Conservation (phyloP, 30 jellyfish, hydroid and myxozoan genomes). For the Rhopilema esculentum region DNA sequence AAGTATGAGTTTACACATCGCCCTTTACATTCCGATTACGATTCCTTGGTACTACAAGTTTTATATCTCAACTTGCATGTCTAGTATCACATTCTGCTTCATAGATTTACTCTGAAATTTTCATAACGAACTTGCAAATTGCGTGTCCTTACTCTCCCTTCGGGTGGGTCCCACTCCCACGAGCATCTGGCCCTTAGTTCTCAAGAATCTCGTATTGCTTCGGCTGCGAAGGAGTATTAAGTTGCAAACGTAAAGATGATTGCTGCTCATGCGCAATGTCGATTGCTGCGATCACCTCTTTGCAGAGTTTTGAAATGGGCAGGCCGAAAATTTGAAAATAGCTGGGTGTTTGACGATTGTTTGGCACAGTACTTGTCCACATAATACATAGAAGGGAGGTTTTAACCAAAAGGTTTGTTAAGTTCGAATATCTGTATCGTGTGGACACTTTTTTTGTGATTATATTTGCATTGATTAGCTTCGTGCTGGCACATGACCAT, state of each 20-base stretch:
- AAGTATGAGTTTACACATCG: too few relatives aligned
- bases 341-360: neutral
- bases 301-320: slow-evolving; percentile 37
- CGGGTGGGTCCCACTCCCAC: too few relatives aligned
- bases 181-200: too few relatives aligned
- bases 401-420: neutral
- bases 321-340: slow-evolving; percentile 26
- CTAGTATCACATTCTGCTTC: too few relatives aligned
- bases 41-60: too few relatives aligned
- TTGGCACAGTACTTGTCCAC: slow-evolving; percentile 1
- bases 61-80: too few relatives aligned
- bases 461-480: neutral
- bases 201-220: too few relatives aligned
- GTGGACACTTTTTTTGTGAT: neutral
- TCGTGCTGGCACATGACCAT: neutral
- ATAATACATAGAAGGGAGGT: neutral
- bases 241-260: neutral
- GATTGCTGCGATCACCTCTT: slow-evolving; percentile 15
- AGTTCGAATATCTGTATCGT: neutral
- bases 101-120: too few relatives aligned
- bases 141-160: too few relatives aligned
- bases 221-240: neutral
- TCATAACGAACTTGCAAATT: too few relatives aligned
- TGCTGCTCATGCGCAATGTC: slow-evolving; percentile 60
- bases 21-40: too few relatives aligned